Conservation (phyloP, 1,140 invertebrate species). For the Odontomachus brunneus region DNA sequence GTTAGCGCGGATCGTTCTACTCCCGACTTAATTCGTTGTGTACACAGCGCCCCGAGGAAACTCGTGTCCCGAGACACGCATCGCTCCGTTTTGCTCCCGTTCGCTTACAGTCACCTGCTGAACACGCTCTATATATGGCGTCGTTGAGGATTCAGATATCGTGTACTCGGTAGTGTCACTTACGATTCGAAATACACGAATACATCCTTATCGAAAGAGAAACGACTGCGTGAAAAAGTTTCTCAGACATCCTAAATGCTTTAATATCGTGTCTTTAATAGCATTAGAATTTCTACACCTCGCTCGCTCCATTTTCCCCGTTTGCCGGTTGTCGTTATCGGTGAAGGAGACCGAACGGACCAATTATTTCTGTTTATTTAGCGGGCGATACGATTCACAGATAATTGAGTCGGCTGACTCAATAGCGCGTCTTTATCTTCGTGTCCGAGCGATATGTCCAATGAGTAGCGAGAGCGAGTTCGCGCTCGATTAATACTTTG, state of each 20-base stretch:
- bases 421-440: conserved; percentile 40
- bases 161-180: not conserved
- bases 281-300: too few relatives aligned
- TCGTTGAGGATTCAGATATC: not conserved
- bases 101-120: not conserved
- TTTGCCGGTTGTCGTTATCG: not conserved
- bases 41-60: not conserved
- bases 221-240: not conserved
- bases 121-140: not conserved
- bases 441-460: conserved; percentile 3
- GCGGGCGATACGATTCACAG: conserved; percentile 47
- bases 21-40: conserved; percentile 5
- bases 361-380: conserved; percentile 58
- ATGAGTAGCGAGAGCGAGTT: conserved; percentile 59
- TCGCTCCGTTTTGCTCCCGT: not conserved
- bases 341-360: conserved; percentile 26
- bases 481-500: conserved; percentile 52
- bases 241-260: not conserved
- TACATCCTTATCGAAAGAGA: not conserved
- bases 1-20: not conserved
- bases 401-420: conserved; percentile 55
- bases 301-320: too few relatives aligned
- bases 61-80: not conserved
- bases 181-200: not conserved
- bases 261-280: conserved; percentile 10